These are phyloP conservation scores for Agapornis canus DNA, from an alignment of 2,797 vertebrate genomes.

Conservation along the genomic window DNA sequence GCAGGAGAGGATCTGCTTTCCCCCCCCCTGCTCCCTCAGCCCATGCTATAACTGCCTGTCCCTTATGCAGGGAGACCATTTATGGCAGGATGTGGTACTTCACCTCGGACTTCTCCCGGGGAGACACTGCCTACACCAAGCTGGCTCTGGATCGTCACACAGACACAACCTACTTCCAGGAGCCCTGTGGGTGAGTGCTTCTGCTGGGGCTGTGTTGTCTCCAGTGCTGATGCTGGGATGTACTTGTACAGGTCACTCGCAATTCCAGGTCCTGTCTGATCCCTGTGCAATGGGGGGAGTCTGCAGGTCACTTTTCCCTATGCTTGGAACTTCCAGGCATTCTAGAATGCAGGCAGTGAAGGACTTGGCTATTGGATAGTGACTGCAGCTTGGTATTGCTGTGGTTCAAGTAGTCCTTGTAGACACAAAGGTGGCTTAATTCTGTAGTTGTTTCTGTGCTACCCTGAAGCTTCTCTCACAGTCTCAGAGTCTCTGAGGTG, in stretches of 20 bases:
- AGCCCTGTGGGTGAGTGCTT: constrained; percentile 85
- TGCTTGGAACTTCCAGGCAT: not conserved
- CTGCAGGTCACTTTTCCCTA: not conserved
- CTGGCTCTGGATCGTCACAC: constrained; percentile 91
- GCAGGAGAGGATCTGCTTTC: not conserved
- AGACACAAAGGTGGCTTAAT: not conserved
- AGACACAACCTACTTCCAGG: constrained; percentile 93
- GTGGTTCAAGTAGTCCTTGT: not conserved
- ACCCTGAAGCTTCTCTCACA: not conserved
- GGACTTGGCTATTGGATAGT: not conserved
- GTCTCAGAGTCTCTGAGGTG: fast-evolving
- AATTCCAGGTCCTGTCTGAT: not conserved
- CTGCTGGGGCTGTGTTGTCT: not conserved
- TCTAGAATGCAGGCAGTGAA: not conserved
- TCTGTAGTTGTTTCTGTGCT: not conserved
- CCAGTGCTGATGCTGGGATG: not conserved
- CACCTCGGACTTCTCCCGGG: constrained; percentile 91
- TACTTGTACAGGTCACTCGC: not conserved
- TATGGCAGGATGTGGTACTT: constrained; percentile 93
- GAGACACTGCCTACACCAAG: constrained; percentile 91
- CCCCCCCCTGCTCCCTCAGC: fast-evolving
- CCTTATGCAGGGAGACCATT: constrained; percentile 86
- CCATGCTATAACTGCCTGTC: not conserved
- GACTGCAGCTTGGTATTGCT: not conserved
- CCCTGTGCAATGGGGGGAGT: no score